Base-by-base conservation (phyloP, 2,888 invertebrate genomes). In the Sinhomidia bicolor region DNA sequence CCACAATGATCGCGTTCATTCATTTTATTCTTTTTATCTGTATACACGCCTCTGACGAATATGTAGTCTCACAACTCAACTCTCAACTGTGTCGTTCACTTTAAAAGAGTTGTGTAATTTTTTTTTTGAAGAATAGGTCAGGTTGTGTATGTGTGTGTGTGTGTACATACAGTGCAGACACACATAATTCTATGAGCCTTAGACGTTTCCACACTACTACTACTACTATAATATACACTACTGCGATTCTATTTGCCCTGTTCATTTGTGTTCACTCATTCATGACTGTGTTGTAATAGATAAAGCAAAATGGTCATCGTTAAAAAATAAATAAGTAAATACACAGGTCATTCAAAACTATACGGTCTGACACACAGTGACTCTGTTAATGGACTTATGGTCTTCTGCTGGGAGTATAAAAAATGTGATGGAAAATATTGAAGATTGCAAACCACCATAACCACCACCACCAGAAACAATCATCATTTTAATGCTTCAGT, bases 311-410 rank as follows among this genome's bases (percentile, higher is more conserved):
- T 41, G 68, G 68, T 41, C 7, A 36, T 36, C 36, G 68, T 71
- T 71, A 36, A 71, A 71, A 65, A 71, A 71, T 71, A 36, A 71
- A 71, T 32, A 71, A 71, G 20, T 71, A 71, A 20, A 44, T 68
- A 36, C 17, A 20, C 23, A 44, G 65, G 17, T 20, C 65, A 65
- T 65, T 65, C 65, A 62, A 29, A 62, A 62, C 1, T 14, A 36
- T 36, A 36, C 36, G 7, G 14, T 10, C 10, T 29, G 41, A 44
- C 41, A 71, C 1, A 60, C 20, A 71, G 41, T 20, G 41, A 36
- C 41, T 41, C 41, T 71, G 32, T 71, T 71, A 44, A 71, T 71
- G 17, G 68, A 41, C 17, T 71, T 41, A 71, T 17, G 12, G 10
- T 36, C 68, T 36, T 20, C 68, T n/a, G 36, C 10, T 71, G 68